Conservation (phyloP, 1,140 invertebrate species). For the Muscidifurax raptorellus region DNA sequence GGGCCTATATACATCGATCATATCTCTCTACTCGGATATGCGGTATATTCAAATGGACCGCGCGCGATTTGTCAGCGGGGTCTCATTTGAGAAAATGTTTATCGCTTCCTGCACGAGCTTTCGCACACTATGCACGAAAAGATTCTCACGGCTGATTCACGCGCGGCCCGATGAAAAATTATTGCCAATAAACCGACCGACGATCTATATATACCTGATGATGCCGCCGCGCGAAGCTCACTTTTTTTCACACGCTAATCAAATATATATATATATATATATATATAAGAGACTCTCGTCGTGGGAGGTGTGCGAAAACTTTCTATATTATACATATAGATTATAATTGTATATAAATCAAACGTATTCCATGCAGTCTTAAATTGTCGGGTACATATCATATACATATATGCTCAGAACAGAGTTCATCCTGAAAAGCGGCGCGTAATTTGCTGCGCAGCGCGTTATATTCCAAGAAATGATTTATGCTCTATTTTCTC, state of each 20-base stretch:
- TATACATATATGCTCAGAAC: not conserved
- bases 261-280: not conserved
- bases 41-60: not conserved
- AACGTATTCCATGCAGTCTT: not conserved
- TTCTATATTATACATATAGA: too few species aligned
- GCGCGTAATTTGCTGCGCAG: not conserved
- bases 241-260: constrained; percentile 35
- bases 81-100: not conserved
- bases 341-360: constrained; percentile 11
- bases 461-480: constrained; percentile 33
- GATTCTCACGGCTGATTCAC: not conserved
- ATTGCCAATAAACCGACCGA: not conserved
- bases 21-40: too few species aligned
- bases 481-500: constrained; percentile 41
- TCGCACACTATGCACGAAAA: not conserved
- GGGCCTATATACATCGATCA: too few species aligned
- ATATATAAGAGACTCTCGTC: too few species aligned
- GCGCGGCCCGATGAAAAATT: not conserved
- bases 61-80: too few species aligned
- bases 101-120: not conserved
- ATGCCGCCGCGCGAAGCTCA: not conserved
- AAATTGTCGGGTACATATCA: constrained; percentile 14
- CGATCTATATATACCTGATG: not conserved
- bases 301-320: not conserved
- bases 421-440: constrained; percentile 1